A percentile compares a stretch with the other conserved stretches of the same genome.
These are phyloP conservation scores for Stercorarius parasiticus DNA, from an alignment of 2,113 vertebrate species.

Conservation along the genomic window DNA sequence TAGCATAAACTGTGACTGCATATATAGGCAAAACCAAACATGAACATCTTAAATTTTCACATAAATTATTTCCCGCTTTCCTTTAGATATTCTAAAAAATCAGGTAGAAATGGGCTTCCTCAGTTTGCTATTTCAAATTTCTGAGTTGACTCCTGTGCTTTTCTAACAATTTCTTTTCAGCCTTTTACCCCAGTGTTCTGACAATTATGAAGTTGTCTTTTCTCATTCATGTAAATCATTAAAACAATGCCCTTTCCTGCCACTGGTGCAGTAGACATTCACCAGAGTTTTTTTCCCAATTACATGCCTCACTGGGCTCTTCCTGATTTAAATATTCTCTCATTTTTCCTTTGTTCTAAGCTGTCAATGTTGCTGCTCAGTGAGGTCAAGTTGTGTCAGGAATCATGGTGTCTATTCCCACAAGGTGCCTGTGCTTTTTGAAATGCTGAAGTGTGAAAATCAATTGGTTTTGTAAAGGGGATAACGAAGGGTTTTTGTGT, in stretches of 20 bases:
- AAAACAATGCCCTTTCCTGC: conserved; percentile 54
- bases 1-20: neutral
- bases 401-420: conserved; percentile 23
- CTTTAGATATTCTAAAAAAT: neutral
- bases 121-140: neutral
- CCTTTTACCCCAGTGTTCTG: neutral
- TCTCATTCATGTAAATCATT: conserved; percentile 58
- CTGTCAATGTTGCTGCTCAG: neutral
- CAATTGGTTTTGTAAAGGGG: neutral
- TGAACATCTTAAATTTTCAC: neutral
- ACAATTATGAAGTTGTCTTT: conserved; percentile 64
- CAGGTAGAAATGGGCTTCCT: neutral
- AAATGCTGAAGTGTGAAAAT: neutral
- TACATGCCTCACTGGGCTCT: conserved; percentile 60
- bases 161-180: neutral
- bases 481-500: neutral
- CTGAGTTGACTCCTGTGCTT: neutral
- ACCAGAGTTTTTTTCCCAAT: conserved; percentile 67
- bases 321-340: conserved; percentile 64
- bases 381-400: neutral
- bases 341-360: conserved; percentile 63
- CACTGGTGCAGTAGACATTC: conserved; percentile 30
- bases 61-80: neutral
- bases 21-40: neutral
- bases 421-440: neutral